A percentile compares a stretch with the other conserved stretches of the same genome.
phyloP scores from a whole-genome alignment of 2,888 invertebrate species.

The Nephrotoma appendiculata region DNA sequence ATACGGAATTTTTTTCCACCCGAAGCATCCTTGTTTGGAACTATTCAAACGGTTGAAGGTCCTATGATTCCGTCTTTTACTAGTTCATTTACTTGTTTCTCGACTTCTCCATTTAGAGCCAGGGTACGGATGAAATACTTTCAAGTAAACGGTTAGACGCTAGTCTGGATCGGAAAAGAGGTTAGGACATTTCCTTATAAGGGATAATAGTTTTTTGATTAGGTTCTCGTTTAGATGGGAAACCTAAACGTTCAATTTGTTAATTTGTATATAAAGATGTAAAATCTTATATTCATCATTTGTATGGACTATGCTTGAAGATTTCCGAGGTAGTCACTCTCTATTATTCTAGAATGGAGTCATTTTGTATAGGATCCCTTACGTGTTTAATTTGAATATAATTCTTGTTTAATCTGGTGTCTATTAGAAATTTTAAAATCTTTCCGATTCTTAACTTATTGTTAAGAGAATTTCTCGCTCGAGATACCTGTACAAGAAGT shows the following conservation, averaged over 20 bases:
- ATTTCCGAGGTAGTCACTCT: too few relatives aligned
- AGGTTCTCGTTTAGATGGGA: background rate
- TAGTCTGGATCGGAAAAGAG: background rate
- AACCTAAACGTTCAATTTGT: background rate
- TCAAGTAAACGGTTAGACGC: background rate
- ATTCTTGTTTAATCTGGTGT: too few relatives aligned
- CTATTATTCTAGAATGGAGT: too few relatives aligned
- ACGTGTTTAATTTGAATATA: too few relatives aligned
- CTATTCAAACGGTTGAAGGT: background rate
- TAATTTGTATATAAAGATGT: too few relatives aligned
- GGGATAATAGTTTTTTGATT: background rate
- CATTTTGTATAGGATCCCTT: too few relatives aligned
- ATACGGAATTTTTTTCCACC: background rate
- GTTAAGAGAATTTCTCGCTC: too few relatives aligned
- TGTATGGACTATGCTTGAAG: too few relatives aligned
- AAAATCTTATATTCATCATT: too few relatives aligned
- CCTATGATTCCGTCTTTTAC: background rate
- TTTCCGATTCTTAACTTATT: too few relatives aligned
- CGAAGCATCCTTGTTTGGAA: background rate
- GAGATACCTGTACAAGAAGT: too few relatives aligned
- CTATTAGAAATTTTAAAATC: too few relatives aligned
- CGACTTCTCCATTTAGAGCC: background rate
- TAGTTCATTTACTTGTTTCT: background rate
- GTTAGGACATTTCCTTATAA: background rate
- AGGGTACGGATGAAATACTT: background rate